These are phyloP conservation scores for Cotesia typhae DNA, from an alignment of 1,140 invertebrate genomes.

Conservation along the genomic window DNA sequence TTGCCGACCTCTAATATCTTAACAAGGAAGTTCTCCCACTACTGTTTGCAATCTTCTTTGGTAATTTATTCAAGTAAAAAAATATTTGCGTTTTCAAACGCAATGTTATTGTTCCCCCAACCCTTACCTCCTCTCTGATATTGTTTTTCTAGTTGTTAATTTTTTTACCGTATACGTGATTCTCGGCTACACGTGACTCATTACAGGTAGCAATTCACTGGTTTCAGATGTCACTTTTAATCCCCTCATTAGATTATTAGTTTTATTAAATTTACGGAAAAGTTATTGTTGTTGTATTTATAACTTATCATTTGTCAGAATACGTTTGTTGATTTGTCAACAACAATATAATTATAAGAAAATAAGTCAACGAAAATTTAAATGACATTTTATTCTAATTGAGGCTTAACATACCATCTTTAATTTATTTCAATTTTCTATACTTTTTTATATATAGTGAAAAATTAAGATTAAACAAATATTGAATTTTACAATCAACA, in stretches of 20 bases:
- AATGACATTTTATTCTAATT: no score
- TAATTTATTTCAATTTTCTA: no score
- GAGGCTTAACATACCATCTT: no score
- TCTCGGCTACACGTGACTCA: background rate
- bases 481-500: no score
- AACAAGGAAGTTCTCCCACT: constrained; percentile 20
- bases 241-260: background rate
- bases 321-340: no score
- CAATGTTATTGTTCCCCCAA: constrained; percentile 2
- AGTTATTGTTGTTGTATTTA: no score
- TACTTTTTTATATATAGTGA: no score
- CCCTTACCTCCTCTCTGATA: background rate
- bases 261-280: no score
- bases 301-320: no score
- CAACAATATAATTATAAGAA: no score
- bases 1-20: constrained; percentile 5
- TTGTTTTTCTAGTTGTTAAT: background rate
- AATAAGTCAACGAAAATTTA: no score
- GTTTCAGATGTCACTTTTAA: background rate
- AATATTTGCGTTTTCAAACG: background rate
- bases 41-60: background rate
- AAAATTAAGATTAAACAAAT: no score
- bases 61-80: background rate
- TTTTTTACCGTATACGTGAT: background rate
- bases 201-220: background rate